Percentiles rank a stretch among this genome's conserved stretches.
Conservation (phyloP, 92 coral and sea anemone genomes). For the Galaxea fascicularis region DNA sequence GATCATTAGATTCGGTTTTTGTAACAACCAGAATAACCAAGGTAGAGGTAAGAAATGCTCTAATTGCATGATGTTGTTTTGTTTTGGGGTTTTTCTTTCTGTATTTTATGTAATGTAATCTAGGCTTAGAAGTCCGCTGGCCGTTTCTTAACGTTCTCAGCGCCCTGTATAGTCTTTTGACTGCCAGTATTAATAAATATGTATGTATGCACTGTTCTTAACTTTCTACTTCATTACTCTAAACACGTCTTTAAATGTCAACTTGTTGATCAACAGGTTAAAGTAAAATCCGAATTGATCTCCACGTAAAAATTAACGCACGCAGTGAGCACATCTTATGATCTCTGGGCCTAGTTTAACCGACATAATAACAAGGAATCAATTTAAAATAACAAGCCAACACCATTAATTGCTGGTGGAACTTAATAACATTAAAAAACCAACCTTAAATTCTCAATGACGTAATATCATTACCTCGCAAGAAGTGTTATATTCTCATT, state of each 20-base stretch:
- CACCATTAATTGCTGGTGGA: slow-evolving; percentile 15
- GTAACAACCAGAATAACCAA: no score
- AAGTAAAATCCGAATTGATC: slow-evolving; percentile 12
- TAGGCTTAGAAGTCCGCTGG: no score
- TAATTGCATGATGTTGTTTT: no score
- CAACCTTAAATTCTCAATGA: background rate
- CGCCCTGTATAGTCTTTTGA: no score
- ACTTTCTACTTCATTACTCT: background rate
- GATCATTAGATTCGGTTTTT: no score
- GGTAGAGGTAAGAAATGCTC: no score
- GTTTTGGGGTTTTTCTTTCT: no score
- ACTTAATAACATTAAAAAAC: slow-evolving; percentile 16
- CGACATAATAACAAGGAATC: slow-evolving; percentile 4
- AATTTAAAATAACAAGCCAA: background rate
- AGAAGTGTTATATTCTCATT: background rate
- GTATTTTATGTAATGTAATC: no score
- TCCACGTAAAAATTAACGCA: background rate
- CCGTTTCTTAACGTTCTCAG: no score
- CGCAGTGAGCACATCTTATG: background rate
- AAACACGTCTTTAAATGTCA: background rate
- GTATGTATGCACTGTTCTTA: background rate
- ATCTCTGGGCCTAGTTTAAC: background rate
- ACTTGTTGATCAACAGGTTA: background rate
- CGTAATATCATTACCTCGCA: background rate
- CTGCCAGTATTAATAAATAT: no score